Evolutionary conservation across 2,888 invertebrate genomes (phyloP), one percentile per base, ranked within the genome.

Genomic region (Brachynemurus nebulosus): DNA sequence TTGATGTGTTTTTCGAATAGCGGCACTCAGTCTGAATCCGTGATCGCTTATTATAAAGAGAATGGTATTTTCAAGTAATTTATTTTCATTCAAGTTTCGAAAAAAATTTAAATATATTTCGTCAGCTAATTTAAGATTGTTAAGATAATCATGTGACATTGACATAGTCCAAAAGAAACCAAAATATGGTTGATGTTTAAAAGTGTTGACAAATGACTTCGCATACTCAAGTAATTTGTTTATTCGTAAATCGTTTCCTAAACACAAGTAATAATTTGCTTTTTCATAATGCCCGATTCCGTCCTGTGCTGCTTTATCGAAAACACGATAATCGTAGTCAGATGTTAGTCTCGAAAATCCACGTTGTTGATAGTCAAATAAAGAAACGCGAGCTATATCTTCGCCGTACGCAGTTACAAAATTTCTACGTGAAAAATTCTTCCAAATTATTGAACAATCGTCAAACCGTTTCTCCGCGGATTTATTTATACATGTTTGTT

Each of bases 21-120:
- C 71, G 2, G 91, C 92, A 2, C 91, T 92, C 80, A 85, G 91
- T 48, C 92, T 68, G 46, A 90, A 78, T 0, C 93, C 93, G 57
- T 93, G 93, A 59, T 93, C 93, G 60, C 91, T 91, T 67, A 91
- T 69, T 35, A 72, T 58, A 42, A 90, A 67, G 11, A 83, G 54
- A 35, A 78, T 69, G 0, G 86, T 86, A 19, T 76, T 70, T 42
- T 83, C 72, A 43, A 86, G 64, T 44, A 74, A 64, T 2, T 70
- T 68, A 2, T 66, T 59, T 1, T 61, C 53, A 27, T 74, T 63
- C 41, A 82, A 59, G 45, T 65, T 61, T 47, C 63, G 59, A 42
- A 91, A 63, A 55, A 84, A 72, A 1, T 63, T 54, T 50, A 67
- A 58, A 53, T 82, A 78, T 38, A 70, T 66, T 0, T 71, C 65